phyloP scores from a whole-genome alignment of 2,888 invertebrate species.

The Priocnemis perturbator region DNA sequence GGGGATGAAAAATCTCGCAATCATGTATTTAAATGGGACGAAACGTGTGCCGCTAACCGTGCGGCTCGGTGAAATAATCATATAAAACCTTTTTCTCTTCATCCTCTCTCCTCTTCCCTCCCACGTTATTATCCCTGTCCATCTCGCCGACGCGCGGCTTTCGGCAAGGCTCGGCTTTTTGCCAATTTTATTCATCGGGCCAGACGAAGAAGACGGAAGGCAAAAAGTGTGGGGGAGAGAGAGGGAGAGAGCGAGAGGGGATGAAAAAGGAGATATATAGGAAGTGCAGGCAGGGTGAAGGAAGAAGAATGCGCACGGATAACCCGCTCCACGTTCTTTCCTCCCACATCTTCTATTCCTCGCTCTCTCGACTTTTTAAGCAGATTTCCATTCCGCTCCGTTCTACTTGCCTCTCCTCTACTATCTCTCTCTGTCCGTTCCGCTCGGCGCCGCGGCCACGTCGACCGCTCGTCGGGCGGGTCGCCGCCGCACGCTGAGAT shows the following conservation, averaged over 20 bases:
- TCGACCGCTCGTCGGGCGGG: neutral
- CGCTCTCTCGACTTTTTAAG: slow-evolving; percentile 1
- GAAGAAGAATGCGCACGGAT: too few species aligned
- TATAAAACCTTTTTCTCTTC: slow-evolving; percentile 36
- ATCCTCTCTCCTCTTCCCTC: slow-evolving; percentile 28
- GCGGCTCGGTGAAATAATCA: slow-evolving; percentile 45
- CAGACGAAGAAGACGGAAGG: neutral
- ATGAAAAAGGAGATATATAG: neutral
- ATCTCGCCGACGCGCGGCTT: slow-evolving; percentile 1
- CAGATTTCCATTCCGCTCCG: neutral
- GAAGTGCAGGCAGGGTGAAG: neutral
- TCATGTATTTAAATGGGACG: slow-evolving; percentile 49
- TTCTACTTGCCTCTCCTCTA: neutral
- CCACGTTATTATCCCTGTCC: slow-evolving; percentile 20
- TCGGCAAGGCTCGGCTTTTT: neutral
- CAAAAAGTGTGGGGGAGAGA: neutral
- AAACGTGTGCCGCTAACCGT: slow-evolving; percentile 35
- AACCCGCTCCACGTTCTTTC: neutral
- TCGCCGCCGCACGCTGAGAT: slow-evolving; percentile 13
- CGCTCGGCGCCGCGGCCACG: neutral
- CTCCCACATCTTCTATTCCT: slow-evolving; percentile 11
- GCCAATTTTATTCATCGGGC: slow-evolving; percentile 3
- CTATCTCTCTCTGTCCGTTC: slow-evolving; percentile 10
- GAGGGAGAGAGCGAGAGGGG: neutral
- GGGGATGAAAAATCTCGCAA: slow-evolving; percentile 43